Evolutionary conservation across 64 coral and sea anemone genomes (phyloP), one percentile per base, ranked within the genome.

Genomic region (Montipora foliosa): DNA sequence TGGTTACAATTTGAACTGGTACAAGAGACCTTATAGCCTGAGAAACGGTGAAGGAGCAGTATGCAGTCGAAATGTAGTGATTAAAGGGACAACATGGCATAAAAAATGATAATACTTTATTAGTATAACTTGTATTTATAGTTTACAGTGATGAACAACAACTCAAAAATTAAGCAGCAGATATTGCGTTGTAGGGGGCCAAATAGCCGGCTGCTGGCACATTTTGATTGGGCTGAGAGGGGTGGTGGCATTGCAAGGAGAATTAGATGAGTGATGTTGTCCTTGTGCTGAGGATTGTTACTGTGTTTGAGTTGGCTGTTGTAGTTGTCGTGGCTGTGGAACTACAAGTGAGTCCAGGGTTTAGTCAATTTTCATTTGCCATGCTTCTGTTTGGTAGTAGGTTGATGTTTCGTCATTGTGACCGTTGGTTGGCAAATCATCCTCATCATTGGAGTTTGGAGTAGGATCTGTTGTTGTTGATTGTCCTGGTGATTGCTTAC

Each of bases 251-350:
- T 89, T 46, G 24, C 78, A 3, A 15, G 45, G 20, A 78, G 60
- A 60, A 60, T 89, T 47, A 62, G 73, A 17, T 21, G 83, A 51
- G 5, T 71, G 44, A 45, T 66, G 29, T 90, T 47, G 29, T 29
- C 10, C 47, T 51, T 68, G 60, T 80, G 60, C 19, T 51, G 88
- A 49, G 44, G 19, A 14, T 48, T 90, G 45, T 90, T 67, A 14
- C 58, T 79, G 55, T 22, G 79, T 29, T 44, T 71, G 76, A 49
- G 44, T 73, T 72, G 47, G 78, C 77, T 47, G 22, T 80, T 51
- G 66, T 12, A 17, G 87, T 58, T 76, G 87, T 48, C 47, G 60
- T 15, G 58, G 88, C 52, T 89, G 87, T 62, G 87, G 87, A 46
- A 89, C 87, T 17, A 59, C n/a, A 69, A 90, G 80, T 24, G 53